phyloP scores from a whole-genome alignment of 2,888 invertebrate species.

The Cyclophora albipunctata region DNA sequence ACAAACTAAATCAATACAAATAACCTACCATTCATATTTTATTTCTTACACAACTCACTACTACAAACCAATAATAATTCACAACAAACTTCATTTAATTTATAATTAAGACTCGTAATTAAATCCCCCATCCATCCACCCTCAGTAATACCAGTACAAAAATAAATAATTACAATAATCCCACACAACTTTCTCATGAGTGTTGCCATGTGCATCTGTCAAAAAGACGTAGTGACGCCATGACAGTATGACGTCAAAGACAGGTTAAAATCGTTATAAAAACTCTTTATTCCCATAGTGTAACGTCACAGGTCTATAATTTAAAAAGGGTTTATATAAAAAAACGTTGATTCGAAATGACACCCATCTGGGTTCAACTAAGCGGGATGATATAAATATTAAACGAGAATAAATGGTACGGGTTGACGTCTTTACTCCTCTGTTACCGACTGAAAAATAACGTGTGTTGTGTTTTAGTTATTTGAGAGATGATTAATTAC shows the following conservation, averaged over 20 bases:
- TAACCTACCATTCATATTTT: no score
- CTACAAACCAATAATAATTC: background rate
- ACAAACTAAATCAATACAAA: no score
- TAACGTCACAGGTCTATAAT: slow-evolving; percentile 58
- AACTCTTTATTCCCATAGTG: slow-evolving; percentile 45
- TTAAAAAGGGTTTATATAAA: slow-evolving; percentile 67
- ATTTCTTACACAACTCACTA: background rate
- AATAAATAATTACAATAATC: no score
- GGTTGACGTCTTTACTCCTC: no score
- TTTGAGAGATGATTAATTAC: no score
- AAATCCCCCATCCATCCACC: background rate
- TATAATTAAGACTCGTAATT: background rate
- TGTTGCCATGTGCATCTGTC: slow-evolving; percentile 2
- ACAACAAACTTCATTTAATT: background rate
- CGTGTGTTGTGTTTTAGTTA: no score
- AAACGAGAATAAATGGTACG: no score
- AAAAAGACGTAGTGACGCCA: no score
- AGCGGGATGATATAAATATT: slow-evolving; percentile 6
- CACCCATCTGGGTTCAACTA: slow-evolving; percentile 40
- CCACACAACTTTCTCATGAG: background rate
- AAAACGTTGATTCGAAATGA: slow-evolving; percentile 48
- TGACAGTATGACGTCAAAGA: no score
- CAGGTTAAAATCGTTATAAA: no score
- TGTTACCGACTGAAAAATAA: no score
- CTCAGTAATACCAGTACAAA: slow-evolving; percentile 16